A percentile compares a stretch with the other conserved stretches of the same genome.
These are phyloP conservation scores for Mionectes macconnelli DNA, from an alignment of 2,113 vertebrate genomes.

Conservation along the genomic window DNA sequence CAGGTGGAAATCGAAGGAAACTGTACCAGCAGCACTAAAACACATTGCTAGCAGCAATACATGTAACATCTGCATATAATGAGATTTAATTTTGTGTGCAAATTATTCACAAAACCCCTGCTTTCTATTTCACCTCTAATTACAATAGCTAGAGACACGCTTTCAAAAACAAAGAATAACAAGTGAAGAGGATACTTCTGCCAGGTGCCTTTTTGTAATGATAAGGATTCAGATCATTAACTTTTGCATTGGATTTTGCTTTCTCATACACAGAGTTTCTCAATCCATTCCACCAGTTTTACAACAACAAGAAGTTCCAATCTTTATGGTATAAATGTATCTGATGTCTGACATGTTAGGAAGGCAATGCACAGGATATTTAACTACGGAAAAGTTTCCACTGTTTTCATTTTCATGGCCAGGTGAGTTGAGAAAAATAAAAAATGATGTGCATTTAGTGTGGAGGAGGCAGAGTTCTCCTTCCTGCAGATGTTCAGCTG, in stretches of 20 bases:
- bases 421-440: not conserved
- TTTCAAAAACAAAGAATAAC: not conserved
- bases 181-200: not conserved
- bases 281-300: not conserved
- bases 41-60: not conserved
- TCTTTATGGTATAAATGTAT: not conserved
- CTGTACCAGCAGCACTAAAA: not conserved
- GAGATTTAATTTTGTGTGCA: not conserved
- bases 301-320: not conserved
- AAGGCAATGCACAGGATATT: not conserved
- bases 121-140: conserved; percentile 1
- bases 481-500: not conserved
- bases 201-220: conserved; percentile 20
- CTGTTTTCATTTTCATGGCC: not conserved
- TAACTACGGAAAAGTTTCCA: not conserved
- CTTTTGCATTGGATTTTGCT: not conserved
- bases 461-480: not conserved
- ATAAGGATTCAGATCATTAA: conserved; percentile 18
- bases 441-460: not conserved
- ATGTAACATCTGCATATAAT: not conserved
- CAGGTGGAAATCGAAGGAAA: not conserved
- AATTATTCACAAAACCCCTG: not conserved
- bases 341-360: not conserved
- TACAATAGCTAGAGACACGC: not conserved
- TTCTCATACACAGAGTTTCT: not conserved